Evolutionary conservation across 1,140 invertebrate species (phyloP), one percentile per base, ranked within the genome.

Genomic region (Calephelis nemesis): DNA sequence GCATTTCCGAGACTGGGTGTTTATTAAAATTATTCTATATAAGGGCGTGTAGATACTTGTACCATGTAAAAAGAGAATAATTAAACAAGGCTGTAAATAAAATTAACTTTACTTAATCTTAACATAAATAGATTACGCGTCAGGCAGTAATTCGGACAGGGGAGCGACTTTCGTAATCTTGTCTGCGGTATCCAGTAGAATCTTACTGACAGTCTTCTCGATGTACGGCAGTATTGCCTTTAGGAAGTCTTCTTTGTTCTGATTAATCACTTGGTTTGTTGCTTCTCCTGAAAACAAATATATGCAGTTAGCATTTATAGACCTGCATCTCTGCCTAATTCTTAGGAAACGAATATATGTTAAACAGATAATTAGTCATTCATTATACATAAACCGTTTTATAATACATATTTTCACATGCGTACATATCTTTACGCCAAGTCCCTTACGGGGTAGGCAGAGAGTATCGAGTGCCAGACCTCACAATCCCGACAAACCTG

Each of bases 201-300:
- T 83, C 1, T 85, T 87, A 0, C 93, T 84, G 0, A 95, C 83
- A 0, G 93, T 93, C 69, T 85, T 93, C 74, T 95, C 94, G 7
- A 95, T 84, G 4, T 93, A 79, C 0, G 95, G 95, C 72, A 93
- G 91, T 3, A 94, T 76, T 45, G 94, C 94, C 13, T 87, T 88
- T 2, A 94, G 67, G 75, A 95, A 94, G 4, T 93, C 88, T 1
- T 92, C 91, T 67, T 94, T 92, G 74, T 95, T 96, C 63, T 92
- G 92, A 71, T 95, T 95, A n/a, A 95, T 93, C 0, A 93, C 93
- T 30, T 85, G 83, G 73, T 95, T 95, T 0, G 95, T 88, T 10
- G 94, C 91, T 2, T 94, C 92, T 67, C 83, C 91, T 92, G 30
- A 78, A 9, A 67, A 70, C n/a, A 62, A 49, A 60, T 8, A 72